Conservation (phyloP, 2,888 invertebrate genomes). For the Drosophila antonietae region DNA sequence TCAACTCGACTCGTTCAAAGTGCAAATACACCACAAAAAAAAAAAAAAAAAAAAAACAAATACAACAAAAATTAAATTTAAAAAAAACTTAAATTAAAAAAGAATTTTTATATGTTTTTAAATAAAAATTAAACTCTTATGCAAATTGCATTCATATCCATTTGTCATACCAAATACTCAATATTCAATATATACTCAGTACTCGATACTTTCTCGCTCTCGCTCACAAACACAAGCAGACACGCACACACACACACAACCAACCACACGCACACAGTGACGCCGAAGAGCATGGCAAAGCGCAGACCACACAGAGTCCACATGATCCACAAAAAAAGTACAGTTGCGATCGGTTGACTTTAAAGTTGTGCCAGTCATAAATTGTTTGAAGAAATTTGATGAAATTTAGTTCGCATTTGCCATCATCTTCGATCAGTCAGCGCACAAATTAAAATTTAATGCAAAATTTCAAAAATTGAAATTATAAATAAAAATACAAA, state of each 20-base stretch:
- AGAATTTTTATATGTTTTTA: conserved; percentile 14
- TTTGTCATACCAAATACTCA: conserved; percentile 64
- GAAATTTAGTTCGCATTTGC: conserved; percentile 39
- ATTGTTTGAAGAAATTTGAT: conserved; percentile 1
- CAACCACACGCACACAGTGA: conserved; percentile 6
- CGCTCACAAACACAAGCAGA: conserved; percentile 32
- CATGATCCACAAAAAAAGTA: conserved; percentile 58
- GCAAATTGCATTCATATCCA: conserved; percentile 71
- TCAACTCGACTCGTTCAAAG: conserved; percentile 61
- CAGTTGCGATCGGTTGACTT: conserved; percentile 43
- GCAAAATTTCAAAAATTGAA: conserved; percentile 23
- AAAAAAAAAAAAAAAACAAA: conserved; percentile 25
- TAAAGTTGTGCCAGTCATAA: conserved; percentile 7
- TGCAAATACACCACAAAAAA: conserved; percentile 47
- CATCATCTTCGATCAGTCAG: conserved; percentile 50
- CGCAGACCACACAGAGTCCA: conserved; percentile 18
- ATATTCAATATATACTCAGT: conserved; percentile 32
- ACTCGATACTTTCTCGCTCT: conserved; percentile 52
- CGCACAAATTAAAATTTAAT: conserved; percentile 20
- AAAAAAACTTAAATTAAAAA: conserved; percentile 36
- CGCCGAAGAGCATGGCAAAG: conserved; percentile 60
- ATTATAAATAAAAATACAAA: conserved; percentile 20
- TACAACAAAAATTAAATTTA: neutral
- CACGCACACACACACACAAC: conserved; percentile 13
- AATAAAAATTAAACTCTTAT: conserved; percentile 38